Evolutionary conservation across 2,888 invertebrate species (phyloP).

Genomic region (Malacosoma neustria): DNA sequence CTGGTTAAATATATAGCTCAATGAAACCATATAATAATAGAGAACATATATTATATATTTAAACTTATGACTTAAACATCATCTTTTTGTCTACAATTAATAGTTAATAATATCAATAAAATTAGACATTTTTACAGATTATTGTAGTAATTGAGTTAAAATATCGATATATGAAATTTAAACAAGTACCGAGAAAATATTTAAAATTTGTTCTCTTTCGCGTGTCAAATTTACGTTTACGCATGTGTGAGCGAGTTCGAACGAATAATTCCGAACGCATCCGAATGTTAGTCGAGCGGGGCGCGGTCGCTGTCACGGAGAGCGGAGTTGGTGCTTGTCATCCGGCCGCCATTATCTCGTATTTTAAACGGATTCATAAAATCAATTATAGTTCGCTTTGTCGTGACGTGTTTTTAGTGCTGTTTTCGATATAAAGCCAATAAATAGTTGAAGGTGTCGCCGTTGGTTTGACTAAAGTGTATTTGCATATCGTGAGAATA

Average conservation of each 20-base stretch:
- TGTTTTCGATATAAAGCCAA: constrained; percentile 34
- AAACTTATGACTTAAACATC: too few relatives aligned
- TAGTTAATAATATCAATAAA: too few relatives aligned
- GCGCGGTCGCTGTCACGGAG: constrained; percentile 77
- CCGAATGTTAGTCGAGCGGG: constrained; percentile 75
- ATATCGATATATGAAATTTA: too few relatives aligned
- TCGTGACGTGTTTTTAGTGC: constrained; percentile 49
- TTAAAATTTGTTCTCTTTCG: constrained; percentile 44
- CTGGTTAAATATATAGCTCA: too few relatives aligned
- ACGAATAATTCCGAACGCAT: constrained; percentile 61
- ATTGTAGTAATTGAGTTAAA: too few relatives aligned
- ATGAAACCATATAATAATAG: too few relatives aligned
- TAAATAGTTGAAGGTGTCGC: constrained; percentile 26
- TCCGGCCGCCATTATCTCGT: constrained; percentile 77
- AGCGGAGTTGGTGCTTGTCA: constrained; percentile 75
- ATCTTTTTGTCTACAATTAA: too few relatives aligned
- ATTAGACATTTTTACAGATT: too few relatives aligned
- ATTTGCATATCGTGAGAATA: constrained; percentile 30
- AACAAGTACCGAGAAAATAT: neutral
- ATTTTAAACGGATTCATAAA: constrained; percentile 70
- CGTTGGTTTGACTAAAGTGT: constrained; percentile 24
- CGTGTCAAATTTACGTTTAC: constrained; percentile 45
- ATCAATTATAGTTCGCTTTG: constrained; percentile 63
- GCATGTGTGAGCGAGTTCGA: constrained; percentile 70
- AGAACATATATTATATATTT: too few relatives aligned